These are phyloP conservation scores for Sclerodermus sp. DNA, from an alignment of 2,888 invertebrate species.

Conservation along the genomic window DNA sequence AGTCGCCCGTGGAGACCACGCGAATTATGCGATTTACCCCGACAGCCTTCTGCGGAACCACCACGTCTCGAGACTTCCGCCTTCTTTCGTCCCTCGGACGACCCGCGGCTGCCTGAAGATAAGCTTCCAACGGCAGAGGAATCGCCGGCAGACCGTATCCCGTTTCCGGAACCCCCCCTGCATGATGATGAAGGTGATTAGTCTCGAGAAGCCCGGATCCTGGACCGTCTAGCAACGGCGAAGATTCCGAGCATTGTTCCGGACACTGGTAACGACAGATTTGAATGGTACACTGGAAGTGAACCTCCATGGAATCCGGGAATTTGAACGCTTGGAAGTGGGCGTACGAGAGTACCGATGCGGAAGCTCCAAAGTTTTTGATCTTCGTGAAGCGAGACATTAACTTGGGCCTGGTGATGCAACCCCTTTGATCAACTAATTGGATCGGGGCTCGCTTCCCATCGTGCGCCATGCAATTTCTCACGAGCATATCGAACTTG, in stretches of 20 bases:
- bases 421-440: slow-evolving; percentile 88
- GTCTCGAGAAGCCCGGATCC: slow-evolving; percentile 60
- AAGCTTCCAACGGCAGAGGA: slow-evolving; percentile 66
- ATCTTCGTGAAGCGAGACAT: slow-evolving; percentile 95
- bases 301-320: slow-evolving; percentile 95
- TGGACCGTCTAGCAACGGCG: slow-evolving; percentile 48
- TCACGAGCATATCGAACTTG: slow-evolving; percentile 92
- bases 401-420: slow-evolving; percentile 87
- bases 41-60: slow-evolving; percentile 75
- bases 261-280: slow-evolving; percentile 92
- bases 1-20: slow-evolving; percentile 88
- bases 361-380: slow-evolving; percentile 92
- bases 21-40: slow-evolving; percentile 86
- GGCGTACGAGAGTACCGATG: slow-evolving; percentile 87
- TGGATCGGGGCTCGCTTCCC: slow-evolving; percentile 92
- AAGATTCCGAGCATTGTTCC: slow-evolving; percentile 81
- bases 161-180: slow-evolving; percentile 59
- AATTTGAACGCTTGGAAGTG: slow-evolving; percentile 96
- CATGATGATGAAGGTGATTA: slow-evolving; percentile 54
- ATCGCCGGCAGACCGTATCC: slow-evolving; percentile 70
- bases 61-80: slow-evolving; percentile 65
- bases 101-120: slow-evolving; percentile 66
- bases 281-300: slow-evolving; percentile 93
- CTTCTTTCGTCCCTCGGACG: slow-evolving; percentile 75
- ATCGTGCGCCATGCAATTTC: slow-evolving; percentile 93